Percentiles rank a stretch among this genome's conserved stretches.
phyloP scores from a whole-genome alignment of 2,888 invertebrate genomes.

The Nemapogon koenigi region DNA sequence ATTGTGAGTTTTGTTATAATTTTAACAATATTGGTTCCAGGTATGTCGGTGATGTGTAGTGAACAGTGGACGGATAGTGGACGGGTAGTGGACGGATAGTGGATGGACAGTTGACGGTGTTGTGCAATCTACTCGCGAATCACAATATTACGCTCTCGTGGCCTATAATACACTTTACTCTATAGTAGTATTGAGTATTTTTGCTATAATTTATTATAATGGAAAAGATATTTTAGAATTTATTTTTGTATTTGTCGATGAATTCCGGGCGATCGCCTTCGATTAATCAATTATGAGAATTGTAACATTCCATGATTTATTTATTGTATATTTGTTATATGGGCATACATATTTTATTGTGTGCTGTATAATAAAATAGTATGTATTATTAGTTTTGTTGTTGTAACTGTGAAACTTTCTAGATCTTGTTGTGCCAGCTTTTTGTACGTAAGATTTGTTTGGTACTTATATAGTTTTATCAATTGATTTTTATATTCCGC shows the following conservation, averaged over 20 bases:
- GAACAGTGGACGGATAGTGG: too few species aligned
- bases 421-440: conserved; percentile 64
- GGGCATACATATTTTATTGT: conserved; percentile 60
- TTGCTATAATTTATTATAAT: conserved; percentile 57
- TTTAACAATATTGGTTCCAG: conserved; percentile 3
- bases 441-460: conserved; percentile 52
- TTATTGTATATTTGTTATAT: conserved; percentile 58
- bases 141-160: conserved; percentile 25
- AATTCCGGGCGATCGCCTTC: conserved; percentile 28
- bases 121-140: conserved; percentile 6
- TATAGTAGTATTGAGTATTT: conserved; percentile 55
- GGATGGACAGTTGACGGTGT: not conserved
- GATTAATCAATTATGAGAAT: conserved; percentile 37
- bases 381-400: conserved; percentile 15
- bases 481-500: conserved; percentile 37
- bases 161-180: conserved; percentile 31
- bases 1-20: too few species aligned
- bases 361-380: conserved; percentile 39
- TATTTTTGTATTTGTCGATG: conserved; percentile 45
- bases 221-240: conserved; percentile 33
- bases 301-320: conserved; percentile 63
- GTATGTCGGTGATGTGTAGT: not conserved
- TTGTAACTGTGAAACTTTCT: conserved; percentile 23
- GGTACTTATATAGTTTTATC: conserved; percentile 57
- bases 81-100: not conserved